Evolutionary conservation across 64 coral and sea anemone genomes (phyloP).

Genomic region (Montipora foliosa): DNA sequence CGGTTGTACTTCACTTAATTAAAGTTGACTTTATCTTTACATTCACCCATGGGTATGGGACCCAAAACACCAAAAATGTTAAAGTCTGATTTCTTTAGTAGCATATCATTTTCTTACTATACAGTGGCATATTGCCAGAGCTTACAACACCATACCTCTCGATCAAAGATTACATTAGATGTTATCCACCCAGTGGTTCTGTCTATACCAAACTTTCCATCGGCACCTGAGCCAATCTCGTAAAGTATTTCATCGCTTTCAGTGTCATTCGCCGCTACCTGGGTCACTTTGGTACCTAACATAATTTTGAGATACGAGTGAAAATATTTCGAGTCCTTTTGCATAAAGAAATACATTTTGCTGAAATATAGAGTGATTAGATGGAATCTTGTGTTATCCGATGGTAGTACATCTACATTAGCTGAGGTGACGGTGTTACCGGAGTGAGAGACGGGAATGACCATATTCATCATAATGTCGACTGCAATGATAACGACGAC

Average conservation of each 20-base stretch:
- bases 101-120: too few relatives aligned
- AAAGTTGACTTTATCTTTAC: too few relatives aligned
- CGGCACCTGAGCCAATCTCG: constrained; percentile 67
- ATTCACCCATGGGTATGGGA: too few relatives aligned
- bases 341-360: too few relatives aligned
- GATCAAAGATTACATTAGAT: constrained; percentile 66
- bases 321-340: background rate
- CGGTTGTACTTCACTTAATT: too few relatives aligned
- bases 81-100: too few relatives aligned
- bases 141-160: constrained; percentile 64
- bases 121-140: background rate
- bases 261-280: constrained; percentile 62
- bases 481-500: background rate
- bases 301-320: too few relatives aligned
- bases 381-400: too few relatives aligned
- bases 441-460: background rate
- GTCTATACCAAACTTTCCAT: constrained; percentile 75
- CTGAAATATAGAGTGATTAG: background rate
- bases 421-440: background rate
- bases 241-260: constrained; percentile 78
- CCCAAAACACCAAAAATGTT: too few relatives aligned
- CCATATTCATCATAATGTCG: background rate
- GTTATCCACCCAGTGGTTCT: constrained; percentile 81
- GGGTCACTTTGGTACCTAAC: constrained; percentile 74
- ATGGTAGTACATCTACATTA: too few relatives aligned